phyloP scores from a whole-genome alignment of 2,888 invertebrate genomes.

The Loripinus fragilis region DNA sequence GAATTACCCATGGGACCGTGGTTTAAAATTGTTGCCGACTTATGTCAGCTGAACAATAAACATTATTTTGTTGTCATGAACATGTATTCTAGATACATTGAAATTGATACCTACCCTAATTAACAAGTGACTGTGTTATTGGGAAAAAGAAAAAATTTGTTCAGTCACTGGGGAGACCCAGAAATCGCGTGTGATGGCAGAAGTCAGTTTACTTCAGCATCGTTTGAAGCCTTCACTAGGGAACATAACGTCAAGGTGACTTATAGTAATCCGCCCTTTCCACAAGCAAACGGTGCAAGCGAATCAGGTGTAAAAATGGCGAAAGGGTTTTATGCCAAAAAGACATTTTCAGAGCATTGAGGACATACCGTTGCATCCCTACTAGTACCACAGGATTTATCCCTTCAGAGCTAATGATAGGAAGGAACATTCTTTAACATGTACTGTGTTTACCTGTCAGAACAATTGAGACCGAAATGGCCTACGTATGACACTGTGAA shows the following conservation, averaged over 20 bases:
- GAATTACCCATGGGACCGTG: constrained; percentile 21
- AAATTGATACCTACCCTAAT: not conserved
- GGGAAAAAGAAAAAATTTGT: constrained; percentile 9
- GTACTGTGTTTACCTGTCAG: not conserved
- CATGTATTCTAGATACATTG: no score
- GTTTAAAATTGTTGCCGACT: constrained; percentile 11
- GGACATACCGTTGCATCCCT: constrained; percentile 39
- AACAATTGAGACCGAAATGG: constrained; percentile 8
- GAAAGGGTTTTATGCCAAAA: constrained; percentile 40
- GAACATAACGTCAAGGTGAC: constrained; percentile 28
- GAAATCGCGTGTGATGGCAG: constrained; percentile 20
- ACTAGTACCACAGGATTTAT: constrained; percentile 25
- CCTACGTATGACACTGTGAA: not conserved
- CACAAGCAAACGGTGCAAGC: constrained; percentile 46
- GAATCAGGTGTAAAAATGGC: constrained; percentile 51
- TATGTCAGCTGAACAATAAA: constrained; percentile 13
- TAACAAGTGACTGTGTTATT: not conserved
- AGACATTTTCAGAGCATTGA: constrained; percentile 35
- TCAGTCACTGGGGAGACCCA: constrained; percentile 24
- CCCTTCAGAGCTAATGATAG: constrained; percentile 47
- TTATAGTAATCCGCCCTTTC: constrained; percentile 33
- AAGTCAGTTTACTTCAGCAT: constrained; percentile 11
- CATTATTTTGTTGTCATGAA: constrained; percentile 10
- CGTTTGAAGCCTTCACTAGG: constrained; percentile 38
- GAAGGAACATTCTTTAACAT: not conserved